Percentiles rank a stretch among this genome's conserved stretches.
phyloP scores from a whole-genome alignment of 2,113 vertebrate genomes.

The Uria lomvia region DNA sequence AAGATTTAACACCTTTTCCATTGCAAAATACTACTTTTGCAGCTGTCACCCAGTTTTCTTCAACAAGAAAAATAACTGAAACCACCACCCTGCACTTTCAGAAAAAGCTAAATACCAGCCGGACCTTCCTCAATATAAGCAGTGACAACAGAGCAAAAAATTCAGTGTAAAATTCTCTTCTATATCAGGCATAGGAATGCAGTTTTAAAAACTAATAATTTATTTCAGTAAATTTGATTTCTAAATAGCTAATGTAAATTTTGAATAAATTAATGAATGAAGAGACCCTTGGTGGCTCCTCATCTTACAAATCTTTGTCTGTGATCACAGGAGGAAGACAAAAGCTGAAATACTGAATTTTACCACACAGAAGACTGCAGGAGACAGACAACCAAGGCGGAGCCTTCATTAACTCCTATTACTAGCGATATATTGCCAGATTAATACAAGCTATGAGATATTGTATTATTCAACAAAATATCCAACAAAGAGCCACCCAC shows the following conservation, averaged over 20 bases:
- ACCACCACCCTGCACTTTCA: not conserved
- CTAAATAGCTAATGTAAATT: not conserved
- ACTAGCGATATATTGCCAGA: not conserved
- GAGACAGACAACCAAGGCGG: not conserved
- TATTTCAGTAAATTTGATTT: not conserved
- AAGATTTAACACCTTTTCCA: not conserved
- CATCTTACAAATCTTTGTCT: rapidly evolving
- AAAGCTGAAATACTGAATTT: not conserved
- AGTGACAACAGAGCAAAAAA: not conserved
- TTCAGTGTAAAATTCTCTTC: not conserved
- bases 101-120: not conserved
- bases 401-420: not conserved
- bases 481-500: conserved; percentile 27
- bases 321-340: not conserved
- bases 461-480: not conserved
- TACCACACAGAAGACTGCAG: not conserved
- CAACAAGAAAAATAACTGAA: not conserved
- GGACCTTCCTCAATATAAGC: not conserved
- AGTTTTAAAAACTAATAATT: not conserved
- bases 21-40: not conserved
- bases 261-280: not conserved
- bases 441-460: not conserved
- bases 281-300: not conserved
- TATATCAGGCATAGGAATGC: not conserved
- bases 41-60: not conserved